Percentiles rank a stretch among this genome's conserved stretches.
phyloP scores from a whole-genome alignment of 2,888 invertebrate genomes.

The Anagyrus pseudococci region DNA sequence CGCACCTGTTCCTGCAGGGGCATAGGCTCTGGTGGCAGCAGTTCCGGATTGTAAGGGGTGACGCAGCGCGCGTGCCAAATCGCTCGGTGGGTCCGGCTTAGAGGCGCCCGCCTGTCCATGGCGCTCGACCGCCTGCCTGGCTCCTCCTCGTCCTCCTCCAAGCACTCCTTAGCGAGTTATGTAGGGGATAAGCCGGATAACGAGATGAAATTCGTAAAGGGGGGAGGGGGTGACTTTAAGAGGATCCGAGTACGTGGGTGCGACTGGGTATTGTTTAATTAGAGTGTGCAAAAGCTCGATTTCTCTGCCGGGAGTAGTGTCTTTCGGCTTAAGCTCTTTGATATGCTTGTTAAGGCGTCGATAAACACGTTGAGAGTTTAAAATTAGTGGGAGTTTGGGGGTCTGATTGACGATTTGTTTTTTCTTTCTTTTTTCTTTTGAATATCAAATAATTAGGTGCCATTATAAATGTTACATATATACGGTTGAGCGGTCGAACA shows the following conservation, averaged over 20 bases:
- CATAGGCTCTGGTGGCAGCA: conserved; percentile 74
- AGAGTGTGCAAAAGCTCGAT: no score
- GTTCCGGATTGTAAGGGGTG: conserved; percentile 72
- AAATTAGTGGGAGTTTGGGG: no score
- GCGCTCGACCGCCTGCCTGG: not conserved
- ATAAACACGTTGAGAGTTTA: no score
- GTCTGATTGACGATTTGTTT: no score
- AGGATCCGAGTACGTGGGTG: not conserved
- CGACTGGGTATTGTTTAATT: not conserved
- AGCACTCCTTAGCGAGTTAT: not conserved
- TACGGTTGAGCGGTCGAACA: no score
- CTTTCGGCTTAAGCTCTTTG: no score
- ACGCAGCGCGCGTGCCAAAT: conserved; percentile 76
- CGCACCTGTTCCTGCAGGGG: conserved; percentile 65
- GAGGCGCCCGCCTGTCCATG: not conserved
- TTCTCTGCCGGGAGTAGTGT: no score
- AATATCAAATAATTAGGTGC: no score
- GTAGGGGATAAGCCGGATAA: not conserved
- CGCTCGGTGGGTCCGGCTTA: conserved; percentile 57
- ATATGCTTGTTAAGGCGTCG: no score
- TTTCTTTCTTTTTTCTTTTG: no score
- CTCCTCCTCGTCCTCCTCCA: not conserved
- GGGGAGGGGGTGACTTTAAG: not conserved
- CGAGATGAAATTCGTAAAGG: not conserved
- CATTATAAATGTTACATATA: no score